A percentile compares a stretch with the other conserved stretches of the same genome.
phyloP scores from a whole-genome alignment of 2,888 invertebrate genomes.

The Platycheirus albimanus region DNA sequence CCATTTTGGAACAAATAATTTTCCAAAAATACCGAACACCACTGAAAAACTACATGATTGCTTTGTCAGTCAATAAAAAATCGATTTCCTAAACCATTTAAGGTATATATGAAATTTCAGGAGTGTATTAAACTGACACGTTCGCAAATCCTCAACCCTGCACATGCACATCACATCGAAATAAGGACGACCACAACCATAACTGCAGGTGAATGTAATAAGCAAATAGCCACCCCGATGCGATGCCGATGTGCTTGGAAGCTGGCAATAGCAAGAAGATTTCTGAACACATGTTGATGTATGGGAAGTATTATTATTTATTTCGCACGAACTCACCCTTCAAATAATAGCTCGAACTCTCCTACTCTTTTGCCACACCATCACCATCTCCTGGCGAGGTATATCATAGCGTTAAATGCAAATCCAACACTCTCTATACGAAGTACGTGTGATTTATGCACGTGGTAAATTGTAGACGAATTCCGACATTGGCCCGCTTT shows the following conservation, averaged over 20 bases:
- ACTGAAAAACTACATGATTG: not conserved
- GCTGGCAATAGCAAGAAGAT: constrained; percentile 36
- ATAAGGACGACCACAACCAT: not conserved
- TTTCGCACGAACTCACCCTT: constrained; percentile 59
- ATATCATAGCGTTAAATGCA: constrained; percentile 42
- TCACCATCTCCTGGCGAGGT: not conserved
- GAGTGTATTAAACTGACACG: constrained; percentile 3
- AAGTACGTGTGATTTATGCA: constrained; percentile 65
- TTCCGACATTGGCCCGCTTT: constrained; percentile 62
- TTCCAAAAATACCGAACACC: no score
- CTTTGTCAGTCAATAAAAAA: constrained; percentile 29
- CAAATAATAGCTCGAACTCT: constrained; percentile 37
- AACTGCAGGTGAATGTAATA: no score
- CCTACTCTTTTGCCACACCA: not conserved
- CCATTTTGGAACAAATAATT: no score
- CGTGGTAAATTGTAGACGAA: constrained; percentile 65
- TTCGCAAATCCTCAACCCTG: not conserved
- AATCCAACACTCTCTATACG: constrained; percentile 54
- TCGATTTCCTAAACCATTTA: constrained; percentile 37
- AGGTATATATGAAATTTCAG: constrained; percentile 39
- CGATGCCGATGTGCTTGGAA: not conserved
- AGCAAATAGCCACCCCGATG: not conserved
- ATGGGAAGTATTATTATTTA: constrained; percentile 71
- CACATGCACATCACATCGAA: not conserved
- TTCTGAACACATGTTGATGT: constrained; percentile 66